These are phyloP conservation scores for Atethmia centrago DNA, from an alignment of 2,888 invertebrate genomes.

Conservation along the genomic window DNA sequence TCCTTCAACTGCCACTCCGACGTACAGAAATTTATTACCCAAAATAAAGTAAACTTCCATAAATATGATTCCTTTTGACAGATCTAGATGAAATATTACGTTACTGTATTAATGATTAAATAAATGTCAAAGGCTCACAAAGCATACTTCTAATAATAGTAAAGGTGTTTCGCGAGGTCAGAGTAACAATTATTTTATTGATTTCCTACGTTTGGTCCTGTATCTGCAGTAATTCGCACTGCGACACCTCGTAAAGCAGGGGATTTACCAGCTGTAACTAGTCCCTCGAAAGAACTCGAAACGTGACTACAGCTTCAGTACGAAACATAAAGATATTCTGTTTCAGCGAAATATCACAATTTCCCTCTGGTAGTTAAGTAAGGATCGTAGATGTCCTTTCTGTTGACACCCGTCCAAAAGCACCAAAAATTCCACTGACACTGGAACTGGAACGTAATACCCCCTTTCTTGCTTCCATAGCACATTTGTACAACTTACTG, in stretches of 20 bases:
- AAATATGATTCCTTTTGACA: slow-evolving; percentile 12
- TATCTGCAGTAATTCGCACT: slow-evolving; percentile 65
- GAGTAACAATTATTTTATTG: slow-evolving; percentile 43
- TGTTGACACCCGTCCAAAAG: slow-evolving; percentile 75
- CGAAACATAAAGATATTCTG: slow-evolving; percentile 51
- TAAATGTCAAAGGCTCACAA: slow-evolving; percentile 24
- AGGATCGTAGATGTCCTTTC: slow-evolving; percentile 61
- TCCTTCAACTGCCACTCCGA: slow-evolving; percentile 54
- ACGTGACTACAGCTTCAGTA: slow-evolving; percentile 46
- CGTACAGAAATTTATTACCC: slow-evolving; percentile 26
- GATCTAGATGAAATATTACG: slow-evolving; percentile 4
- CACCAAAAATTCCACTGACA: slow-evolving; percentile 70
- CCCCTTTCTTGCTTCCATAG: slow-evolving; percentile 59
- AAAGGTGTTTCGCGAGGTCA: slow-evolving; percentile 28
- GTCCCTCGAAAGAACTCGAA: slow-evolving; percentile 17
- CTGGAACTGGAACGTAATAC: slow-evolving; percentile 75
- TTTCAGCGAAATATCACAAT: slow-evolving; percentile 50
- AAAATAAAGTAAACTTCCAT: slow-evolving; percentile 35
- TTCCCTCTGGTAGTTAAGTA: slow-evolving; percentile 51
- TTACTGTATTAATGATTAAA: slow-evolving; percentile 19
- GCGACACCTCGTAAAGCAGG: slow-evolving; percentile 59
- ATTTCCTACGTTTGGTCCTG: slow-evolving; percentile 45
- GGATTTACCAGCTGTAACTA: slow-evolving; percentile 42
- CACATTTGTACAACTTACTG: slow-evolving; percentile 52
- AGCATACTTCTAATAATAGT: slow-evolving; percentile 21